Evolutionary conservation across 1,140 invertebrate genomes (phyloP).

Genomic region (Neodiprion pinetum): DNA sequence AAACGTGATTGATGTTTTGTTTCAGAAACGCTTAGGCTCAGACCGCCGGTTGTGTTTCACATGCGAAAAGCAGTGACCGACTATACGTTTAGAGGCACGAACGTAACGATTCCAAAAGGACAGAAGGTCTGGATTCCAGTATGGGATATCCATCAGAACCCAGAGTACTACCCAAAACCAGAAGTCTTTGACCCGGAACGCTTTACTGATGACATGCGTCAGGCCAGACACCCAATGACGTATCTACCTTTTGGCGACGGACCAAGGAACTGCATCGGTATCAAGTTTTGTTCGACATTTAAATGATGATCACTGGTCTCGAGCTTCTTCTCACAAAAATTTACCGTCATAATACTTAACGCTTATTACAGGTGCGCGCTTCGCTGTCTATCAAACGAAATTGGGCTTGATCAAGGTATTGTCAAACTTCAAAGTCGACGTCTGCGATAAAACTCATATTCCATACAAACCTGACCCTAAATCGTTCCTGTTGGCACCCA

Average conservation of each 20-base stretch:
- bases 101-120: conserved; percentile 31
- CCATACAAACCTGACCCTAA: conserved; percentile 30
- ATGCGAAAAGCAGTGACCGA: conserved; percentile 39
- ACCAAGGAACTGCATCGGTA: conserved; percentile 63
- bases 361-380: conserved; percentile 38
- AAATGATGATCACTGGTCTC: not conserved
- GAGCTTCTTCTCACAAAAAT: not conserved
- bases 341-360: not conserved
- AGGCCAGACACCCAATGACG: conserved; percentile 46
- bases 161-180: conserved; percentile 46
- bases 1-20: conserved; percentile 19
- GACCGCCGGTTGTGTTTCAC: conserved; percentile 50
- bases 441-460: conserved; percentile 43
- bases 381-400: conserved; percentile 44
- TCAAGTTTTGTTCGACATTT: conserved; percentile 15
- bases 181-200: conserved; percentile 55
- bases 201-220: conserved; percentile 41
- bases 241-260: conserved; percentile 62
- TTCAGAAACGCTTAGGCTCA: conserved; percentile 58
- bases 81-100: conserved; percentile 45
- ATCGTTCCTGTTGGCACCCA: conserved; percentile 32
- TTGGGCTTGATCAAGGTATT: conserved; percentile 42
- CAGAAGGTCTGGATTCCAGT: conserved; percentile 40
- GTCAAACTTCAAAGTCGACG: conserved; percentile 34
- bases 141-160: conserved; percentile 49